phyloP scores from a whole-genome alignment of 2,888 invertebrate species.

The Nycteola revayana region DNA sequence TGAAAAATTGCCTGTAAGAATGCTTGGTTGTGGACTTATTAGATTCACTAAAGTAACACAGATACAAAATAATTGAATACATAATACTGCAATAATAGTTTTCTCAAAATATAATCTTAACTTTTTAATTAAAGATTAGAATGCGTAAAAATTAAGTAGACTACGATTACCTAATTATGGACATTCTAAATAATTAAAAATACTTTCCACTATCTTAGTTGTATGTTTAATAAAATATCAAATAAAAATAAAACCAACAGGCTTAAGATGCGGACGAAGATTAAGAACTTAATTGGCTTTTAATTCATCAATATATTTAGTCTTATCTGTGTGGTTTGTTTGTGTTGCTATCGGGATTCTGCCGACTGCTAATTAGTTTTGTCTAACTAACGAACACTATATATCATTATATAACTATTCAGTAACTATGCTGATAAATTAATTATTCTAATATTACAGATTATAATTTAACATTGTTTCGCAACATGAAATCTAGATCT shows the following conservation, averaged over 20 bases:
- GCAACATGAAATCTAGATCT: no score
- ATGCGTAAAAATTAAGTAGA: no score
- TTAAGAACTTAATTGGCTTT: conserved; percentile 30
- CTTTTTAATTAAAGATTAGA: no score
- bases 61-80: no score
- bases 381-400: no score
- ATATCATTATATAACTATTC: conserved; percentile 2
- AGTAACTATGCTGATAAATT: background rate
- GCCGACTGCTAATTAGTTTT: conserved; percentile 26
- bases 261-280: conserved; percentile 19
- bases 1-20: no score
- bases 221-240: conserved; percentile 11
- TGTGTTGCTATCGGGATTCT: conserved; percentile 20
- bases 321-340: conserved; percentile 1
- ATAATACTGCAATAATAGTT: no score
- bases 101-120: no score
- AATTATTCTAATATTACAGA: background rate
- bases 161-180: background rate
- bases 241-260: conserved; percentile 24
- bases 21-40: no score
- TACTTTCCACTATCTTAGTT: background rate
- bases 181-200: no score
- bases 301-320: conserved; percentile 15
- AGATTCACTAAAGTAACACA: no score
- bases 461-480: no score